Evolutionary conservation across 64 coral and sea anemone genomes (phyloP).

Genomic region (Montipora sp.): DNA sequence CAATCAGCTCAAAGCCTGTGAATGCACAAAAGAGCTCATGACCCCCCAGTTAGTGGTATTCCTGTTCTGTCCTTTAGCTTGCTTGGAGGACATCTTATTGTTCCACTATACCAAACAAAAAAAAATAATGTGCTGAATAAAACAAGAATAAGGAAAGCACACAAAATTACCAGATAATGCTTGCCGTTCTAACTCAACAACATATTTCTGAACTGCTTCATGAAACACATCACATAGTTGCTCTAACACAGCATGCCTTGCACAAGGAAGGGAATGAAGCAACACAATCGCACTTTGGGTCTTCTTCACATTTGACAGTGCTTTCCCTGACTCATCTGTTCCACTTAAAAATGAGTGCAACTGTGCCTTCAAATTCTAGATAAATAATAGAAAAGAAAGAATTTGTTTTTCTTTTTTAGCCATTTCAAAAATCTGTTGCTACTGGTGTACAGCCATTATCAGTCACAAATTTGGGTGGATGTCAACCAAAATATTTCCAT

Average conservation of each 20-base stretch:
- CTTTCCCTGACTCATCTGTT: conserved; percentile 29
- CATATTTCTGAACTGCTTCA: conserved; percentile 94
- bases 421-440: not conserved
- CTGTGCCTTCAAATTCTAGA: conserved; percentile 58
- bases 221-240: conserved; percentile 97
- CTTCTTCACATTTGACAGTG: conserved; percentile 67
- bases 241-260: conserved; percentile 86
- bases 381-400: not conserved
- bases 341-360: conserved; percentile 69
- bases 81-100: too few species aligned
- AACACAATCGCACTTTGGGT: conserved; percentile 85
- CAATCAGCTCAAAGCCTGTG: too few species aligned
- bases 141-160: too few species aligned
- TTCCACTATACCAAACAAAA: too few species aligned
- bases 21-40: too few species aligned
- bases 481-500: too few species aligned
- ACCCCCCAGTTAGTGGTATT: too few species aligned
- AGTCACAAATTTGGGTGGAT: too few species aligned
- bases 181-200: conserved; percentile 85
- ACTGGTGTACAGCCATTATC: too few species aligned
- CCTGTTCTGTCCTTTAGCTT: too few species aligned
- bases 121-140: too few species aligned
- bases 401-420: not conserved
- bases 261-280: conserved; percentile 87
- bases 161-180: conserved; percentile 20